Evolutionary conservation across 1,140 invertebrate species (phyloP).

Genomic region (Drosophila bocki): DNA sequence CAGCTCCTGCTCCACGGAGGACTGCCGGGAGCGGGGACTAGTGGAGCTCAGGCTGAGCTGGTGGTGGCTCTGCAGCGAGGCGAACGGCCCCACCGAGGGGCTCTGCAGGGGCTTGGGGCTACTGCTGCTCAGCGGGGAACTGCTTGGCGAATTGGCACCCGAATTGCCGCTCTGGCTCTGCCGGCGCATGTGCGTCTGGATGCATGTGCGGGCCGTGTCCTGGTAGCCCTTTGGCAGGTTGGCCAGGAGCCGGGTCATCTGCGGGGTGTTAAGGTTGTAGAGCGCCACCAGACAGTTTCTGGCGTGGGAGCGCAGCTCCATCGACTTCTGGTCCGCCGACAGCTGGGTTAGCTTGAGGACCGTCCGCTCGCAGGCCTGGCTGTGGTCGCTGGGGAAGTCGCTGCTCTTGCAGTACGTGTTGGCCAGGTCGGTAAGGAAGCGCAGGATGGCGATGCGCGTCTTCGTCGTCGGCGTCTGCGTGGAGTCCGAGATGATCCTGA

Average conservation of each 20-base stretch:
- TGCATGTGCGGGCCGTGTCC: constrained; percentile 92
- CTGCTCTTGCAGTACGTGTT: constrained; percentile 86
- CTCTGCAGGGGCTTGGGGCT: constrained; percentile 84
- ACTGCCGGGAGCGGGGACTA: constrained; percentile 84
- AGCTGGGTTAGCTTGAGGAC: constrained; percentile 89
- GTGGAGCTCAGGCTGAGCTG: constrained; percentile 74
- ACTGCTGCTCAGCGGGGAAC: constrained; percentile 81
- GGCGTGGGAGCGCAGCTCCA: constrained; percentile 92
- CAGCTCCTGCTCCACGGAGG: constrained; percentile 86
- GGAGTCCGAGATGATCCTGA: constrained; percentile 93
- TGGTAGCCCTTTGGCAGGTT: constrained; percentile 93
- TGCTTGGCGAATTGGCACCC: constrained; percentile 81
- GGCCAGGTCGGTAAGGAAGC: constrained; percentile 91
- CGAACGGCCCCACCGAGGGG: constrained; percentile 79
- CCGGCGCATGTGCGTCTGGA: constrained; percentile 92
- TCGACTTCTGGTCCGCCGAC: constrained; percentile 89
- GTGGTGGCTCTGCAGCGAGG: constrained; percentile 71
- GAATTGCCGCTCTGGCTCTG: constrained; percentile 86
- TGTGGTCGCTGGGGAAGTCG: constrained; percentile 85
- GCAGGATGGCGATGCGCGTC: constrained; percentile 91
- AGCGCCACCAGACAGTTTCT: constrained; percentile 93
- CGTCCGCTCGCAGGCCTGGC: constrained; percentile 87
- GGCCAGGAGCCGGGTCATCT: constrained; percentile 92
- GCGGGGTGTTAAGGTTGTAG: constrained; percentile 95
- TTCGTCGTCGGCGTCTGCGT: constrained; percentile 96